Conservation (phyloP, 2,797 vertebrate genomes). For the Leucoraja ocellata region DNA sequence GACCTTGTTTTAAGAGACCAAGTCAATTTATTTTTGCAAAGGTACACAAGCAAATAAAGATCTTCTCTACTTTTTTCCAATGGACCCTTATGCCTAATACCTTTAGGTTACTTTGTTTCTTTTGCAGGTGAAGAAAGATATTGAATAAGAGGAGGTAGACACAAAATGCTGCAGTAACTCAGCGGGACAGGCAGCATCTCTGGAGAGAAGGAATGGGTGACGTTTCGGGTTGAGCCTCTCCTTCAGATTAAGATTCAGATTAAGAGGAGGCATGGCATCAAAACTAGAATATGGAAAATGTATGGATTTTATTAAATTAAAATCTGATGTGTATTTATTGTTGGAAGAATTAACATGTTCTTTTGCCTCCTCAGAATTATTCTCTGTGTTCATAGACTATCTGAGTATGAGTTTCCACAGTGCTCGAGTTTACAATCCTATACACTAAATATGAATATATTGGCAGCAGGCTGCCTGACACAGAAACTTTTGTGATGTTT, state of each 20-base stretch:
- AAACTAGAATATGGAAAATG: too few relatives aligned
- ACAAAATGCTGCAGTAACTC: too few relatives aligned
- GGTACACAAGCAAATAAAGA: background rate
- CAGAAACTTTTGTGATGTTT: background rate
- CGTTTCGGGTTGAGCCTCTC: too few relatives aligned
- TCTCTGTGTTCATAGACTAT: background rate
- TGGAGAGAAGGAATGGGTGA: too few relatives aligned
- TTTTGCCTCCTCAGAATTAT: background rate
- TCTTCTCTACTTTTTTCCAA: background rate
- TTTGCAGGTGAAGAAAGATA: background rate
- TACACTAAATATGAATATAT: too few relatives aligned
- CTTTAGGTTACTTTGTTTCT: background rate
- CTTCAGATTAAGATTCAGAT: too few relatives aligned
- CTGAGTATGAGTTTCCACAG: background rate
- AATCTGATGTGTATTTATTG: background rate
- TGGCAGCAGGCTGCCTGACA: background rate
- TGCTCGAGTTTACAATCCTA: background rate
- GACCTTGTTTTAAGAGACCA: background rate
- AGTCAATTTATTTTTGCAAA: background rate
- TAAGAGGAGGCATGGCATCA: too few relatives aligned
- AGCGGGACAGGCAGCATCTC: too few relatives aligned
- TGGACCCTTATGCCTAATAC: background rate
- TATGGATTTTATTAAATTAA: background rate
- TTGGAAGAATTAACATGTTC: background rate
- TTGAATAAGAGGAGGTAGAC: background rate